Percentiles rank a stretch among this genome's conserved stretches.
Conservation (phyloP, 2,888 invertebrate genomes). For the Philonicus albiceps region DNA sequence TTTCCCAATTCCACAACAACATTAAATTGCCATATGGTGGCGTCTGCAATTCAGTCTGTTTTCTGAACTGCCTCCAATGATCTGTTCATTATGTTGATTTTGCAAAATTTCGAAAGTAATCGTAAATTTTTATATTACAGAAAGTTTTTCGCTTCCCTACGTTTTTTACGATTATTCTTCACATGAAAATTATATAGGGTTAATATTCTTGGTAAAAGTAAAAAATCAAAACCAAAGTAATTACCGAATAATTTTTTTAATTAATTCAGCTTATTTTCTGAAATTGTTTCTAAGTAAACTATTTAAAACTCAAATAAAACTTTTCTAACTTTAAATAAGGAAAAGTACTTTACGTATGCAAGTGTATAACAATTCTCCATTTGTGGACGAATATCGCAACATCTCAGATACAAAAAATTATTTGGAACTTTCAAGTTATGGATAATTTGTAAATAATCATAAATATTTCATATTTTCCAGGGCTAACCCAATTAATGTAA, state of each 20-base stretch:
- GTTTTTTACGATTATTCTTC: not conserved
- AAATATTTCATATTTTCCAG: no score
- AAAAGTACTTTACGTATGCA: no score
- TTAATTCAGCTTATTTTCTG: no score
- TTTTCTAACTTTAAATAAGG: no score
- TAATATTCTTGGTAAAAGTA: not conserved
- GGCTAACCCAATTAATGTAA: no score
- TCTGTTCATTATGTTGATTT: not conserved
- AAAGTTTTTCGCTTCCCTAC: not conserved
- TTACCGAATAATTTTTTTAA: not conserved
- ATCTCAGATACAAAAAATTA: no score
- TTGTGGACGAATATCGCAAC: no score
- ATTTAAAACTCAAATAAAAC: no score
- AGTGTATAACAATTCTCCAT: no score
- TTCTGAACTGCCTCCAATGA: not conserved
- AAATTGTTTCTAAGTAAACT: no score
- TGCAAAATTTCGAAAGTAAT: constrained; percentile 4
- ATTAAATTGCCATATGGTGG: constrained; percentile 21
- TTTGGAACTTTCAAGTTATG: no score
- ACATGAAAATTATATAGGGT: not conserved
- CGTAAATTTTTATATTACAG: constrained; percentile 8
- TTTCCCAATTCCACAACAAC: constrained; percentile 6
- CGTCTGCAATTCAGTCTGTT: not conserved
- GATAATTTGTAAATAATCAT: no score
- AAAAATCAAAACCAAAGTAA: not conserved